Base-by-base conservation (phyloP, 2,797 vertebrate genomes). In the Poecilia gillii region DNA sequence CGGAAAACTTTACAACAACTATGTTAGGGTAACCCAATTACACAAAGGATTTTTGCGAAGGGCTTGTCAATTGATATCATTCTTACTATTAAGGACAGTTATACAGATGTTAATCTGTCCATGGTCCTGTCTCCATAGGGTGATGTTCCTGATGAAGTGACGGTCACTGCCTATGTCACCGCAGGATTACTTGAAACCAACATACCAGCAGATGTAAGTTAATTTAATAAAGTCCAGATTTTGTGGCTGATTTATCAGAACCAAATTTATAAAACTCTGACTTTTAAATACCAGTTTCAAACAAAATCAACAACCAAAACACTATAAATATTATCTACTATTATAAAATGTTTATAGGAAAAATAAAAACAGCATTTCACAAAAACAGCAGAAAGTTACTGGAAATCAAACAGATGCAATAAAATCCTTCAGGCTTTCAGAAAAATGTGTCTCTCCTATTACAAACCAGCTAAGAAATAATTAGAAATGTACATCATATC, bases 1-100 rank as follows among this genome's bases (percentile, higher is more conserved):
- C 6, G 97, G 97, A 4, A 95, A 85, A 16, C 94, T 97, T n/a
- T 91, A 97, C 59, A 92, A 96, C 85, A 96, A 96, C 3, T 92
- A 93, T 49, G 94, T 98, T 92, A 97, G 97, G 96, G 96, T 95
- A 18, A 81, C 1, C 39, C 25, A 25, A 25, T 31, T 20, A 33
- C n/a, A 9, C 0, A 28, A 13, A 39, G 20, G 12, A 36, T 47
- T 28, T n/a, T 68, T 33, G 16, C 6, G 23, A 23, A 23, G 2
- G 13, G 49, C 4, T 1, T 73, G 0, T 12, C 20, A 39, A 28
- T 12, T 23, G 23, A 20, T n/a, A 6, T 76, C 3, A 8, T 25
- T 41, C 2, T 41, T n/a, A 14, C 16, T 45, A 31, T 25, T 55
- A 59, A 46, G 49, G 9, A 20, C 23, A 45, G 41, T n/a, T 3